These are phyloP conservation scores for Ctenoplectra terminalis DNA, from an alignment of 1,140 invertebrate species.

Conservation along the genomic window DNA sequence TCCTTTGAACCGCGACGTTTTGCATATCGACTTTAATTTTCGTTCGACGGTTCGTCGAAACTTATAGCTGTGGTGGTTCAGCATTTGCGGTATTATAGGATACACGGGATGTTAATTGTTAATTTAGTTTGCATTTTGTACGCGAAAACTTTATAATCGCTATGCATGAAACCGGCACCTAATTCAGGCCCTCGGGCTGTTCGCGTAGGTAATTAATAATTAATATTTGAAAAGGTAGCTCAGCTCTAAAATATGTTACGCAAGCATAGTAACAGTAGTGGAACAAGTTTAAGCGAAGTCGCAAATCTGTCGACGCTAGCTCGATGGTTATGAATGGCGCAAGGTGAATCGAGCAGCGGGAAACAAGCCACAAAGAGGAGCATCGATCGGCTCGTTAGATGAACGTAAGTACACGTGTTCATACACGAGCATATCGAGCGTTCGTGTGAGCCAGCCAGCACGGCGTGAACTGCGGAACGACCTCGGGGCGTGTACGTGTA, in stretches of 20 bases:
- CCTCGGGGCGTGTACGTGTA: constrained; percentile 58
- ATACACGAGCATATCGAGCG: not conserved
- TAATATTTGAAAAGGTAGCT: no score
- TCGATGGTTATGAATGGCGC: constrained; percentile 37
- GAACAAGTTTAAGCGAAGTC: not conserved
- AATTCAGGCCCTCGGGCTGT: no score
- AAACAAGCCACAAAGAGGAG: constrained; percentile 31
- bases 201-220: no score
- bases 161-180: no score
- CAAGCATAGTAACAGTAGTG: not conserved
- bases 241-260: no score
- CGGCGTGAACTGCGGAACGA: constrained; percentile 46
- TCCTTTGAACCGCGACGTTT: not conserved
- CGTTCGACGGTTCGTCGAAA: no score
- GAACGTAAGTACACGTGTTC: constrained; percentile 34
- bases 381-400: constrained; percentile 55
- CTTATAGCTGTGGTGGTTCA: no score
- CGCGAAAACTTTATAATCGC: no score
- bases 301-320: constrained; percentile 5
- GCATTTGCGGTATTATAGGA: no score
- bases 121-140: no score
- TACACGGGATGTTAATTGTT: no score
- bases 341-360: constrained; percentile 3
- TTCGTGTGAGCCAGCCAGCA: not conserved
- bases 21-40: no score